Evolutionary conservation across 1,140 invertebrate species (phyloP), one percentile per base, ranked within the genome.

Genomic region (Orussus abietinus): DNA sequence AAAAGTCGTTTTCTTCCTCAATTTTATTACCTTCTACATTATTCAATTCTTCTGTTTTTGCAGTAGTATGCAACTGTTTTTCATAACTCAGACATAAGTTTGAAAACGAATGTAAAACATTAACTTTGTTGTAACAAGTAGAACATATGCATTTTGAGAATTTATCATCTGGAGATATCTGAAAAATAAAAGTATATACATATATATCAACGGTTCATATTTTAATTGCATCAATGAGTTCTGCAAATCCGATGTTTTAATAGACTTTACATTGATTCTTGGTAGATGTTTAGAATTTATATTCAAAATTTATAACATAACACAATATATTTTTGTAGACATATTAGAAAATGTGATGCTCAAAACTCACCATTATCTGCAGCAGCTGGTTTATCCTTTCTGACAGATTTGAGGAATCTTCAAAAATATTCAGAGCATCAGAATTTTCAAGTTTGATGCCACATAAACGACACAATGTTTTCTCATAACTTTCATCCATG

Each of bases 141-240:
- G 31, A 42, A n/a, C 55, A 57, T 42, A 57, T 37, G n/a, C 41
- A 25, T 17, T 53, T 47, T 5, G 38, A 50, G 13, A 29, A 21
- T 35, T 26, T n/a, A 38, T 57, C 55, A 19, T 57, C 39, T n/a
- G 36, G 29, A n/a, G 41, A 46, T 19, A 57, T 40, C 55, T 57
- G 20, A 5, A 53, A 50, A 47, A 46, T 15, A 40, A 4, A 42
- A 21, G 32, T 15, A 13, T 30, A 21, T 6, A 3, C 32, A 25
- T 30, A 38, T 18, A 26, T 26, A n/a, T 26, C 22, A n/a, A 6
- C 6, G 22, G 22, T 26, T 6, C 22, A 26, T n/a, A 7, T 26
- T 28, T 28, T 28, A 3, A 28, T n/a, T 28, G 10, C 10, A 4
- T 28, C 10, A 28, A 28, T 12, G 12, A 28, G 25, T 7, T 17